Conservation (phyloP, 2,113 vertebrate species). For the Sturnira hondurensis region DNA sequence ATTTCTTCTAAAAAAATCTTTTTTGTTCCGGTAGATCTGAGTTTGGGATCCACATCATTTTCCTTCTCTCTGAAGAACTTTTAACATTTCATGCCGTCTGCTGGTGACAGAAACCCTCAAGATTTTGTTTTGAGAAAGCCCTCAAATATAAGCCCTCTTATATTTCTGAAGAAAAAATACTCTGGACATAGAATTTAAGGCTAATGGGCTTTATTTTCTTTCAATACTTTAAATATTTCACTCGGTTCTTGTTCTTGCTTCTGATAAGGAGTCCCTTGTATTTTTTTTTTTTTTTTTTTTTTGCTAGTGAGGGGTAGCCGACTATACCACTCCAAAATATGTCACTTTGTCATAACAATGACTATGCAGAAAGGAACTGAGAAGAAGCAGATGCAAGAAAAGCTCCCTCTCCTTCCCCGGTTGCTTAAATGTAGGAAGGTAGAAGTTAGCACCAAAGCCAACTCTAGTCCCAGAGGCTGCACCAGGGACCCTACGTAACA, state of each 20-base stretch:
- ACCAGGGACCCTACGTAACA: neutral
- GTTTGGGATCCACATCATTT: neutral
- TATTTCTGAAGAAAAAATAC: neutral
- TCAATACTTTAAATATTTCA: neutral
- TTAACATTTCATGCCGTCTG: neutral
- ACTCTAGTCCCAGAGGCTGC: neutral
- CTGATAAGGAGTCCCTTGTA: neutral
- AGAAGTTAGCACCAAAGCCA: neutral
- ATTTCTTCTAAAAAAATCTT: neutral
- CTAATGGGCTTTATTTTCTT: neutral
- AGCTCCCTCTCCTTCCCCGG: neutral
- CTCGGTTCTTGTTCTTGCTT: neutral
- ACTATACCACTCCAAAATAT: neutral
- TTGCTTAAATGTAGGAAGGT: neutral
- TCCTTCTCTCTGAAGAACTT: neutral
- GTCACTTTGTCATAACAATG: neutral
- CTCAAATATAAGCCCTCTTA: neutral
- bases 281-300: neutral
- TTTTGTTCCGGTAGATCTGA: neutral
- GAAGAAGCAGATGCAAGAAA: neutral
- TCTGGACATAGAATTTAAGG: neutral
- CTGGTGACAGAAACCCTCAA: neutral
- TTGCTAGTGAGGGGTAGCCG: neutral
- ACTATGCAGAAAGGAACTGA: neutral
- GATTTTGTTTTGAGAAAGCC: neutral